Evolutionary conservation across 2,113 vertebrate genomes (phyloP).

Genomic region (Cacatua alba): DNA sequence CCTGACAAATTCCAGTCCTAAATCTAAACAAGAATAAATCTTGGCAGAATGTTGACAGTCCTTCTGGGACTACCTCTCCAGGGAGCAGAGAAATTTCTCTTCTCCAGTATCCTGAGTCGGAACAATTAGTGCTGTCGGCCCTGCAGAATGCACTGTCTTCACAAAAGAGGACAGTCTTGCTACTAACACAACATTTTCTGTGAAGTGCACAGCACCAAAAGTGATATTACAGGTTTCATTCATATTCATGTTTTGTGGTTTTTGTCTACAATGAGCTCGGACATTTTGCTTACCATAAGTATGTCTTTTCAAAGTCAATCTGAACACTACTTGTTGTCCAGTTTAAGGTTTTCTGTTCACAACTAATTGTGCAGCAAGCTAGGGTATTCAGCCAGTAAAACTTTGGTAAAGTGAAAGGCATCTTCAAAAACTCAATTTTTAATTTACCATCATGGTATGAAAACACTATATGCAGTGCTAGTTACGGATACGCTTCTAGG

Average conservation of each 20-base stretch:
- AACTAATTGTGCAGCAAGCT: neutral
- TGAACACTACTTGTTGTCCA: neutral
- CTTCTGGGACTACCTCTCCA: neutral
- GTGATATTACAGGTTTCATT: neutral
- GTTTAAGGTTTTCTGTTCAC: neutral
- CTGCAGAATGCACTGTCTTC: neutral
- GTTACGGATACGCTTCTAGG: neutral
- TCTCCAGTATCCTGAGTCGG: neutral
- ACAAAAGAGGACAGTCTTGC: neutral
- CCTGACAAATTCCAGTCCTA: constrained; percentile 40
- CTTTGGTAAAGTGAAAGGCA: neutral
- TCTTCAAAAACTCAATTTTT: neutral
- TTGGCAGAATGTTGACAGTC: neutral
- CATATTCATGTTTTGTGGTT: neutral
- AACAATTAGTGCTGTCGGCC: neutral
- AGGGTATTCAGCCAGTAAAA: neutral
- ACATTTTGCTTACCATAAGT: neutral
- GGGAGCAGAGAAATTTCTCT: constrained; percentile 5
- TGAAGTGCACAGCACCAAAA: neutral
- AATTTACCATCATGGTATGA: neutral
- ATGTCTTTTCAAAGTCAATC: neutral
- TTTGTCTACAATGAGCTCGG: neutral
- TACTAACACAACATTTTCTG: neutral
- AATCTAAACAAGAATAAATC: constrained; percentile 55
- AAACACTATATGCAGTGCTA: neutral